These are phyloP conservation scores for Lochmaea capreae DNA, from an alignment of 2,888 invertebrate species.

Conservation along the genomic window DNA sequence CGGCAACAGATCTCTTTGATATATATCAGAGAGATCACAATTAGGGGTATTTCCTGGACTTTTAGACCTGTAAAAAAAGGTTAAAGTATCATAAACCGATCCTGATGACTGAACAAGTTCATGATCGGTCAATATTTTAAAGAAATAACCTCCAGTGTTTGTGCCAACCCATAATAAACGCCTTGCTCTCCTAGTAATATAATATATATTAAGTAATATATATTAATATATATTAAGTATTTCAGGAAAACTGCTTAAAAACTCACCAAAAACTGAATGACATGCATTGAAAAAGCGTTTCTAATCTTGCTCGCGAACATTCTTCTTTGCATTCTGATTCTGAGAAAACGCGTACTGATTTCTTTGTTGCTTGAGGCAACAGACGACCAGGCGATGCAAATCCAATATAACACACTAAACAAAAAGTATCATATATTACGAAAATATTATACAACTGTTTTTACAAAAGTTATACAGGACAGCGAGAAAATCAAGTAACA, in stretches of 20 bases:
- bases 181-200: too few relatives aligned
- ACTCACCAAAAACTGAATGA: conserved; percentile 79
- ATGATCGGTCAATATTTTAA: too few relatives aligned
- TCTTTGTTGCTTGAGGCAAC: conserved; percentile 73
- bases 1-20: conserved; percentile 79
- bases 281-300: conserved; percentile 76
- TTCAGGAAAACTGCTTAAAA: background rate
- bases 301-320: conserved; percentile 71
- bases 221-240: too few relatives aligned
- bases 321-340: conserved; percentile 78
- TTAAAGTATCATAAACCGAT: too few relatives aligned
- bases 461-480: background rate
- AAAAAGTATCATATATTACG: conserved; percentile 7
- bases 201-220: too few relatives aligned
- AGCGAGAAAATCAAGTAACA: too few relatives aligned
- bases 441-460: background rate
- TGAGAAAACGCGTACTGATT: conserved; percentile 73
- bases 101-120: too few relatives aligned
- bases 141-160: too few relatives aligned
- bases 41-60: conserved; percentile 66
- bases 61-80: conserved; percentile 48
- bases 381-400: conserved; percentile 82
- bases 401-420: conserved; percentile 80
- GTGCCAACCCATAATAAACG: too few relatives aligned
- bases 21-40: conserved; percentile 82